Evolutionary conservation across 2,888 invertebrate genomes (phyloP), one percentile per base, ranked within the genome.

Genomic region (Drosophila melanocephala): DNA sequence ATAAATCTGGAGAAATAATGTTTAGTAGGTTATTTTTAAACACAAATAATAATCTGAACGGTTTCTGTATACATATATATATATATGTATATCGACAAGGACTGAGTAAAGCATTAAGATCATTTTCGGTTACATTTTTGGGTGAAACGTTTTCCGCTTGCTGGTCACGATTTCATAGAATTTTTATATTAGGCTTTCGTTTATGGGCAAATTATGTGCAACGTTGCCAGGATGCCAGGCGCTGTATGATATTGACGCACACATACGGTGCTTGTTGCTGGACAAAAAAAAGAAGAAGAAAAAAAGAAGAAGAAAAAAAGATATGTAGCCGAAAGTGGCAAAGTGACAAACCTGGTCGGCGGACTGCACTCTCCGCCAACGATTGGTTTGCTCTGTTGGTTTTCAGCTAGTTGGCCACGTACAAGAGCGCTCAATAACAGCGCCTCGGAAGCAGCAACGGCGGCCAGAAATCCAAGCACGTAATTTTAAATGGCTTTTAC

Each of bases 401-500:
- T 71, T 16, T 26, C 47, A 16, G 66, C 62, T 68, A 79, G 79
- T 79, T 79, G 88, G 71, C 86, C 88, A 88, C 91, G 89, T 89
- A 86, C 80, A 63, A 73, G 28, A 72, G 79, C 83, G 89, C 87
- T 89, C 91, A 90, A 89, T 89, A 88, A 89, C 83, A 75, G 69
- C 68, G 71, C 55, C 65, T 57, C 69, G 72, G 59, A 71, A 76
- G 77, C 72, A 66, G 63, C 64, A 64, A 47, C 9, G 47, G 63
- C 71, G 70, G 69, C 70, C 69, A 81, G 77, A 91, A 92, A 92
- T 91, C 92, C 89, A 86, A 81, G 92, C 92, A 91, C 91, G 91
- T 91, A 91, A 83, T 87, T 92, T 88, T 89, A 89, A 91, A 92
- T 91, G 90, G 91, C 91, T 90, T 91, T 91, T 90, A 89, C 84